Base-by-base conservation (phyloP, 2,888 invertebrate genomes). In the Mesorhabditis belari region DNA sequence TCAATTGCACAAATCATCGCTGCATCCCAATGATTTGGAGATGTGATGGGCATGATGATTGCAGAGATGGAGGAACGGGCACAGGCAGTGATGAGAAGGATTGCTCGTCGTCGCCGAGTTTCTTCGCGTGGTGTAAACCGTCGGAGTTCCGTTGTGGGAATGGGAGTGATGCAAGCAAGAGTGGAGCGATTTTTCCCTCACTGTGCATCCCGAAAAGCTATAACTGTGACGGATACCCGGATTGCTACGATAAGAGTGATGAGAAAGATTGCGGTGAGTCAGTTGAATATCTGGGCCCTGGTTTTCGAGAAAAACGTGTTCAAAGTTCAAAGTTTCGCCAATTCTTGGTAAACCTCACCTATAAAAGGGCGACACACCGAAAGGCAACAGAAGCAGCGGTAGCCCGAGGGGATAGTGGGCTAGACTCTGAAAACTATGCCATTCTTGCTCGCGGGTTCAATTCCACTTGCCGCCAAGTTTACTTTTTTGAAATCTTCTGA, bases 11-110 rank as follows among this genome's bases (percentile, higher is more conserved):
- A 3, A 70, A 65, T 44, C 65, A 67, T 51, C 55, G 62, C 49
- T 70, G 70, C 51, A 70, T 72, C 81, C 89, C 90, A 24, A 84
- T 85, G 35, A 88, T 89, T 63, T 90, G 90, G 90, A 87, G 88
- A 57, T 90, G 90, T 82, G 90, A 90, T 83, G 87, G 86, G 21
- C 60, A 61, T 26, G 85, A 86, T 63, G 90, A 90, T 82, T 90
- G 90, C 82, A 85, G 85, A 24, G 89, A 89, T 82, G 87, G 87
- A 60, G 87, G 86, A 1, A 88, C 88, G 79, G 28, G 56, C 5
- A 21, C 65, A 2, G 64, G 67, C 21, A 75, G 76, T 29, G 81
- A 81, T 62, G 81, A 81, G 63, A 69, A 60, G n/a, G 58, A 67
- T 53, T 67, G 72, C 51, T 63, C 21, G 56, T 63, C n/a, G 27